A percentile compares a stretch with the other conserved stretches of the same genome.
Conservation (phyloP, 2,113 vertebrate species). For the Panurus biarmicus region DNA sequence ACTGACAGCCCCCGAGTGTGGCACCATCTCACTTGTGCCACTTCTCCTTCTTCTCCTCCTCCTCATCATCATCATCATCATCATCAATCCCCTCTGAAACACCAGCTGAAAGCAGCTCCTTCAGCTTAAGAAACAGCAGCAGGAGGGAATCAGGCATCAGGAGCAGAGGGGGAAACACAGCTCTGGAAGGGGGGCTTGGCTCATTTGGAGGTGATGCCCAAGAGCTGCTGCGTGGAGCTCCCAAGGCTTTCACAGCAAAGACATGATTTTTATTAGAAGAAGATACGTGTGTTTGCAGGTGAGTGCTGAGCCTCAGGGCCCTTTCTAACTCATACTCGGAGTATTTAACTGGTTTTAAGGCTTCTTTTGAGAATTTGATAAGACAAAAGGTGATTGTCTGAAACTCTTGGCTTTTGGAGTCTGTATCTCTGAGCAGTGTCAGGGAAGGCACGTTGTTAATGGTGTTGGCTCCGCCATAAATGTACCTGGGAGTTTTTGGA, state of each 20-base stretch:
- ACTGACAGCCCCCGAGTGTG: accelerated
- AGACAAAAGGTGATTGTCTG: background rate
- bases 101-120: background rate
- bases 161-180: background rate
- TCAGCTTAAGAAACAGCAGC: background rate
- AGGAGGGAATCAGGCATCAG: background rate
- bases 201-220: accelerated
- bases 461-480: background rate
- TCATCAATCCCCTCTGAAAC: background rate
- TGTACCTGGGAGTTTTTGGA: background rate
- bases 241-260: accelerated
- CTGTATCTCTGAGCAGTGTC: accelerated
- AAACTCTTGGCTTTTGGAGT: background rate
- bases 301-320: background rate
- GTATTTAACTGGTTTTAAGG: background rate
- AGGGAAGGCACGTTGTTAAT: background rate
- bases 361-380: background rate
- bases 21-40: background rate
- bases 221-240: accelerated
- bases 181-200: accelerated
- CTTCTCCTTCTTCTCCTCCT: background rate
- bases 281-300: accelerated
- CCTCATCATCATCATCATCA: background rate
- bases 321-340: accelerated
- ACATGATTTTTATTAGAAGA: accelerated